phyloP scores from a whole-genome alignment of 2,888 invertebrate species.

The Lithophane leautieri region DNA sequence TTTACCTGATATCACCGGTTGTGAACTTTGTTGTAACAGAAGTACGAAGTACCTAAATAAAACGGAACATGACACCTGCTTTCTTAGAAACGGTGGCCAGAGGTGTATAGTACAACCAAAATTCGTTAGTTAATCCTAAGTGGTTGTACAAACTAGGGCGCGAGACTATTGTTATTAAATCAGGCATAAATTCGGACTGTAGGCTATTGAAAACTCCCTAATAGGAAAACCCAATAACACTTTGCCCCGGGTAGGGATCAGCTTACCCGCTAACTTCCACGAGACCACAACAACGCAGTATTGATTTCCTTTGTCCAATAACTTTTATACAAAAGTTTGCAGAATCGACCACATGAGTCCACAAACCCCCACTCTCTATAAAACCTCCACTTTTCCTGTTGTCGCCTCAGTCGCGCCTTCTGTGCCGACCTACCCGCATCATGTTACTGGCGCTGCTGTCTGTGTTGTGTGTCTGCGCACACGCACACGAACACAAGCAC shows the following conservation, averaged over 20 bases:
- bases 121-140: not conserved
- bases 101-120: not conserved
- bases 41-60: not conserved
- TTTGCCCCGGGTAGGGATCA: not conserved
- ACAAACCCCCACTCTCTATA: conserved; percentile 23
- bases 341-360: conserved; percentile 24
- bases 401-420: conserved; percentile 21
- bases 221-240: not conserved
- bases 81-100: not conserved
- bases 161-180: not conserved
- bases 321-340: conserved; percentile 13
- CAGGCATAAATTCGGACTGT: not conserved
- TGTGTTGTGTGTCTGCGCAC: conserved; percentile 32
- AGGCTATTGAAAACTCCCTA: not conserved
- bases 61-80: not conserved
- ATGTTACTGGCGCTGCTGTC: conserved; percentile 38
- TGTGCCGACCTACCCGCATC: not conserved
- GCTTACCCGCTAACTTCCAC: not conserved
- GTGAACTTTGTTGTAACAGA: too few species aligned
- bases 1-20: conserved; percentile 1
- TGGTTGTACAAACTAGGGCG: not conserved
- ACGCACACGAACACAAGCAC: conserved; percentile 28
- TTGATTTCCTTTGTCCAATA: not conserved
- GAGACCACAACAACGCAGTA: not conserved
- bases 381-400: conserved; percentile 11